Evolutionary conservation across 2,797 vertebrate species (phyloP).

Genomic region (Pantherophis alleghaniensis): DNA sequence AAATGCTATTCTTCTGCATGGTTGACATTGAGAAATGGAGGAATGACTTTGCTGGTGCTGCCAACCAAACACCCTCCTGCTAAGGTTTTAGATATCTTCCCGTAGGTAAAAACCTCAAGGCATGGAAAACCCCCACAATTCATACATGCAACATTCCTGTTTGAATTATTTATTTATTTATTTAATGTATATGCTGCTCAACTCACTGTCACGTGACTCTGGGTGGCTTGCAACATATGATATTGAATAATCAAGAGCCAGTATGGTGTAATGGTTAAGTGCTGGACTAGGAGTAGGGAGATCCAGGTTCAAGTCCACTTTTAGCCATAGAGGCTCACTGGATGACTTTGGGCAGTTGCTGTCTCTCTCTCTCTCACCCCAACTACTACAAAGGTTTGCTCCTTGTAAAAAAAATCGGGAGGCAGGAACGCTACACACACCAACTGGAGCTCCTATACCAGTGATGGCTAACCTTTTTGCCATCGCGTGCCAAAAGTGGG

Average conservation of each 20-base stretch:
- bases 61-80: neutral
- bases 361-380: neutral
- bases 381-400: neutral
- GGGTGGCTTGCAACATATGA: too few relatives aligned
- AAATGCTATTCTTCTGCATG: neutral
- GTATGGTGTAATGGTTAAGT: neutral
- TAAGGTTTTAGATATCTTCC: neutral
- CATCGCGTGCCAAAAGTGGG: too few relatives aligned
- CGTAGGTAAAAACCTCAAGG: neutral
- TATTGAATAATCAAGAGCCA: neutral
- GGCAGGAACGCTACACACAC: neutral
- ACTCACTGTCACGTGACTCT: too few relatives aligned
- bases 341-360: neutral
- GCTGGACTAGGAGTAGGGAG: neutral
- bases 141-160: neutral
- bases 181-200: too few relatives aligned
- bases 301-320: neutral
- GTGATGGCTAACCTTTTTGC: too few relatives aligned
- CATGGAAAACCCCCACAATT: neutral
- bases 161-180: too few relatives aligned
- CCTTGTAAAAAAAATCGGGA: neutral
- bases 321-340: neutral
- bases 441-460: neutral
- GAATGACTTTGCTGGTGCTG: neutral
- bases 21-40: neutral